phyloP scores from a whole-genome alignment of 2,113 vertebrate genomes.

The Engraulis encrasicolus region DNA sequence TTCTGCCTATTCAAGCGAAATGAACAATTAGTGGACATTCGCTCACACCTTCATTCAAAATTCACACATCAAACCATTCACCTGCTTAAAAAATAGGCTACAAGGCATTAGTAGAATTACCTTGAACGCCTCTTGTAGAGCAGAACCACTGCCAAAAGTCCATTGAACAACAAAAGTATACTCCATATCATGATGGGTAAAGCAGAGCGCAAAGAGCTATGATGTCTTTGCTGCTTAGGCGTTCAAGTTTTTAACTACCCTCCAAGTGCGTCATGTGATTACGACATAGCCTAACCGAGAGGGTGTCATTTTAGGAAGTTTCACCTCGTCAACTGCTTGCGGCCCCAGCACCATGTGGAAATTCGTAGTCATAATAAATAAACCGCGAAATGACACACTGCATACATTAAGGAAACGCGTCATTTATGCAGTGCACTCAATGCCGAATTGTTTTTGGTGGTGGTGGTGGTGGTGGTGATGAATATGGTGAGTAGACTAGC shows the following conservation, averaged over 20 bases:
- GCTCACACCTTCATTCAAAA: background rate
- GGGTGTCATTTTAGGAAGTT: background rate
- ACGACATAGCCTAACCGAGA: background rate
- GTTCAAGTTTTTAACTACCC: background rate
- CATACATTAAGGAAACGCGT: too few species aligned
- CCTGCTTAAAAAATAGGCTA: background rate
- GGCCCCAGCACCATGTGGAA: too few species aligned
- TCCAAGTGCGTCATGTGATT: background rate
- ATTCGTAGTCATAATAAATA: too few species aligned
- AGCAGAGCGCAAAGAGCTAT: background rate
- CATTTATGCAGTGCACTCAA: too few species aligned
- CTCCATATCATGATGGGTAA: background rate
- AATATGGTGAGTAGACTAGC: too few species aligned
- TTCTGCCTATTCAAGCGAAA: slow-evolving; percentile 55
- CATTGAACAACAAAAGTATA: background rate
- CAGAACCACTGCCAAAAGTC: background rate
- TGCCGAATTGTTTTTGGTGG: too few species aligned
- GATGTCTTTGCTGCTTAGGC: background rate
- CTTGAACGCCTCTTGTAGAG: slow-evolving; percentile 54
- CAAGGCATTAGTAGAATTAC: slow-evolving; percentile 55
- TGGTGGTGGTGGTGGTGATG: too few species aligned
- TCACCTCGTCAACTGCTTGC: background rate
- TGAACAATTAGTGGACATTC: background rate
- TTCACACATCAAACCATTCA: background rate
- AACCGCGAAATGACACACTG: too few species aligned